Evolutionary conservation across 2,888 invertebrate genomes (phyloP).

Genomic region (Ennomos quercinarius): DNA sequence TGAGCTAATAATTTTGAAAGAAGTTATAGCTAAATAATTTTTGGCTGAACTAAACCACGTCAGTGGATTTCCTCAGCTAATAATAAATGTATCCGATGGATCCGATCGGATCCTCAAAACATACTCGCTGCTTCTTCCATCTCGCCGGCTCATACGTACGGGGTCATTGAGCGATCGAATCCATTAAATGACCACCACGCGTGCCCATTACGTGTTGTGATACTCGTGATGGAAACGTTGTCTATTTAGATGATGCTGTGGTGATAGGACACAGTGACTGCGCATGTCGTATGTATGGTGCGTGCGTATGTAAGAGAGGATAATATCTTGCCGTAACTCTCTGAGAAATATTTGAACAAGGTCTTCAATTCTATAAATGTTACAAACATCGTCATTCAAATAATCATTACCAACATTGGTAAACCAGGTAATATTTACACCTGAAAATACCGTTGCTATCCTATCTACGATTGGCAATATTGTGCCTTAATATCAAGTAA

Average conservation of each 20-base stretch:
- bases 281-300: background rate
- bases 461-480: background rate
- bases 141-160: slow-evolving; percentile 48
- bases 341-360: background rate
- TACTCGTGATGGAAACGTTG: slow-evolving; percentile 41
- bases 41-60: too few species aligned
- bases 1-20: too few species aligned
- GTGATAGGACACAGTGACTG: slow-evolving; percentile 6
- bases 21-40: too few species aligned
- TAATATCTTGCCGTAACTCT: background rate
- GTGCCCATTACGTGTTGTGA: slow-evolving; percentile 63
- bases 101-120: slow-evolving; percentile 52
- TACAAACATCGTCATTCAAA: too few species aligned
- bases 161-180: slow-evolving; percentile 79
- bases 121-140: slow-evolving; percentile 58
- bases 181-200: slow-evolving; percentile 68
- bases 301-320: too few species aligned
- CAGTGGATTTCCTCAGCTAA: background rate
- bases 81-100: background rate
- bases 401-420: too few species aligned
- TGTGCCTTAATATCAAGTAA: background rate
- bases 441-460: too few species aligned
- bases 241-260: slow-evolving; percentile 30
- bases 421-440: too few species aligned
- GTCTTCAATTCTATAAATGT: too few species aligned